Evolutionary conservation across 2,888 invertebrate species (phyloP).

Genomic region (Apotomis betuletana): DNA sequence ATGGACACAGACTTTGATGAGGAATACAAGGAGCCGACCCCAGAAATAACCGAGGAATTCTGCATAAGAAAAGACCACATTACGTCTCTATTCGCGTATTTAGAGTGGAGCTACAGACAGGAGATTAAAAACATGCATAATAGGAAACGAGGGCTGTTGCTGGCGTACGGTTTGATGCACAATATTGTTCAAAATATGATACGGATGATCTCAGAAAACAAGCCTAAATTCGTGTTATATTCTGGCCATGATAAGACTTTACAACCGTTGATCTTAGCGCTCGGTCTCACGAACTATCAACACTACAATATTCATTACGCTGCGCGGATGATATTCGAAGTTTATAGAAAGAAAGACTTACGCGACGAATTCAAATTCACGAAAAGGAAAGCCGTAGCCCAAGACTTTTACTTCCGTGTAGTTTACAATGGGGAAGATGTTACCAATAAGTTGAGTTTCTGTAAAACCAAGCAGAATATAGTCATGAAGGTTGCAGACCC

Average conservation of each 20-base stretch:
- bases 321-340: constrained; percentile 93
- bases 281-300: constrained; percentile 87
- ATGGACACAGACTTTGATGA: constrained; percentile 77
- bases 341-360: constrained; percentile 87
- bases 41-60: constrained; percentile 68
- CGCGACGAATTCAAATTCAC: constrained; percentile 81
- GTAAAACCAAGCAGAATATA: constrained; percentile 84
- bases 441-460: constrained; percentile 91
- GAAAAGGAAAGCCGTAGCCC: constrained; percentile 82
- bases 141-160: constrained; percentile 86
- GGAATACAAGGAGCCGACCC: constrained; percentile 73
- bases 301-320: constrained; percentile 92
- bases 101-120: constrained; percentile 90
- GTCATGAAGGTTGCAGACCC: constrained; percentile 74
- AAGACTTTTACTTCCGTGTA: constrained; percentile 91
- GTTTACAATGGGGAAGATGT: constrained; percentile 94
- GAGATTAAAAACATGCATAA: constrained; percentile 85
- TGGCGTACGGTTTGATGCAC: constrained; percentile 92
- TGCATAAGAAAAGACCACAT: constrained; percentile 89
- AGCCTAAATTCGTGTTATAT: constrained; percentile 90
- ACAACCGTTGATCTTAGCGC: constrained; percentile 90
- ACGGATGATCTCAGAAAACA: constrained; percentile 89
- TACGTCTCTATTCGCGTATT: constrained; percentile 90
- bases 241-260: constrained; percentile 97
- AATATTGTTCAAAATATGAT: constrained; percentile 92